Percentiles rank a stretch among this genome's conserved stretches.
These are phyloP conservation scores for Otus scops DNA, from an alignment of 2,797 vertebrate genomes.

Conservation along the genomic window DNA sequence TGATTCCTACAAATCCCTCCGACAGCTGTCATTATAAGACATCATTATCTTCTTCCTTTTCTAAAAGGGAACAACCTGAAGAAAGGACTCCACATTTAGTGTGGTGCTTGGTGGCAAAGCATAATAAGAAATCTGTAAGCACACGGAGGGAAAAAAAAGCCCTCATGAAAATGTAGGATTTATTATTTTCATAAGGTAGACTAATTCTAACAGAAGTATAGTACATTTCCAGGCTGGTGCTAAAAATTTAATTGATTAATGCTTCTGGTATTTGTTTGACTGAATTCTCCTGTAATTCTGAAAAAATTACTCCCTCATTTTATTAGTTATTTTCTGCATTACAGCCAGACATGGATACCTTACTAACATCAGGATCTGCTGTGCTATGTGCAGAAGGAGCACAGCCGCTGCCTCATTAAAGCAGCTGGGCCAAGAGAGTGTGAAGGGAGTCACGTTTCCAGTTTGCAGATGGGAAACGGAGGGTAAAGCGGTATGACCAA, in stretches of 20 bases:
- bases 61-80: background rate
- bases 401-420: background rate
- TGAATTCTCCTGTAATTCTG: slow-evolving; percentile 16
- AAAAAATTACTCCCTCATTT: background rate
- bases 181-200: slow-evolving; percentile 63
- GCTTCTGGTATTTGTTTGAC: slow-evolving; percentile 9
- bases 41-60: slow-evolving; percentile 19
- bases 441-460: background rate
- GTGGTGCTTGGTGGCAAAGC: background rate
- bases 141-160: background rate
- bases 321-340: background rate
- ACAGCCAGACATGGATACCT: background rate
- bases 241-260: slow-evolving; percentile 35
- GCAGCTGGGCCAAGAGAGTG: background rate
- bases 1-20: background rate
- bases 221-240: background rate
- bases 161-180: slow-evolving; percentile 42
- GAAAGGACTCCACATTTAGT: background rate
- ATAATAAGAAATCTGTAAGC: background rate
- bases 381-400: background rate
- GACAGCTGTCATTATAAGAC: slow-evolving; percentile 10
- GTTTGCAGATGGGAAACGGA: background rate
- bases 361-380: background rate
- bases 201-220: background rate
- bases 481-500: background rate